Evolutionary conservation across 2,888 invertebrate species (phyloP).

Genomic region (Drosophila eohydei): DNA sequence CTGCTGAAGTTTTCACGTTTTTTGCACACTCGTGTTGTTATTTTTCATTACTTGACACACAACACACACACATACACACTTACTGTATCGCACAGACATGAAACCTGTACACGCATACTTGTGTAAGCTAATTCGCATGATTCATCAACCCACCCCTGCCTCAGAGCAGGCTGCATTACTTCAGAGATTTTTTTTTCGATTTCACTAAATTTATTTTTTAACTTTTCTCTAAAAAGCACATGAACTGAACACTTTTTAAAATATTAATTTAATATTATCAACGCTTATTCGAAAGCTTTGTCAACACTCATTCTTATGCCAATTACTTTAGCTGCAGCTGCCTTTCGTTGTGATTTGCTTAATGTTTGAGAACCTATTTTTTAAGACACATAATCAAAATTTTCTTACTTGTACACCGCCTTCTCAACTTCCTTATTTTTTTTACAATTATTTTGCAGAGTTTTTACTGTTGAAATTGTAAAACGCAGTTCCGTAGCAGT

Average conservation of each 20-base stretch:
- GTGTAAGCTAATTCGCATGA: slow-evolving; percentile 57
- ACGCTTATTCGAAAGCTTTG: not conserved
- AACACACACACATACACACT: slow-evolving; percentile 24
- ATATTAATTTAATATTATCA: not conserved
- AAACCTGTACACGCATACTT: slow-evolving; percentile 29
- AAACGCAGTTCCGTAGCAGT: slow-evolving; percentile 53
- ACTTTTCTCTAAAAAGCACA: not conserved
- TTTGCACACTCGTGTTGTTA: slow-evolving; percentile 64
- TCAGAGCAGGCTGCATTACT: slow-evolving; percentile 23
- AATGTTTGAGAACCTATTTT: not conserved
- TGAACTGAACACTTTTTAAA: not conserved
- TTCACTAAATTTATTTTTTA: not conserved
- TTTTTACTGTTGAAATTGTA: slow-evolving; percentile 18
- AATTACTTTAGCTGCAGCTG: not conserved
- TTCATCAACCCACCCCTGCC: slow-evolving; percentile 62
- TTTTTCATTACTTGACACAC: slow-evolving; percentile 61
- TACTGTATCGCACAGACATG: slow-evolving; percentile 1
- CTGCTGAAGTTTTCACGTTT: slow-evolving; percentile 37
- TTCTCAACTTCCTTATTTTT: slow-evolving; percentile 3
- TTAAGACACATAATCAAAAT: not conserved
- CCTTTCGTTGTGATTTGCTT: not conserved
- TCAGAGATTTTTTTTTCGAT: slow-evolving; percentile 6
- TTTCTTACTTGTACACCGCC: slow-evolving; percentile 10
- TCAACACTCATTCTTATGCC: not conserved
- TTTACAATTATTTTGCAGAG: not conserved